These are phyloP conservation scores for Mastomys coucha DNA, from an alignment of 2,113 vertebrate species.

Conservation along the genomic window DNA sequence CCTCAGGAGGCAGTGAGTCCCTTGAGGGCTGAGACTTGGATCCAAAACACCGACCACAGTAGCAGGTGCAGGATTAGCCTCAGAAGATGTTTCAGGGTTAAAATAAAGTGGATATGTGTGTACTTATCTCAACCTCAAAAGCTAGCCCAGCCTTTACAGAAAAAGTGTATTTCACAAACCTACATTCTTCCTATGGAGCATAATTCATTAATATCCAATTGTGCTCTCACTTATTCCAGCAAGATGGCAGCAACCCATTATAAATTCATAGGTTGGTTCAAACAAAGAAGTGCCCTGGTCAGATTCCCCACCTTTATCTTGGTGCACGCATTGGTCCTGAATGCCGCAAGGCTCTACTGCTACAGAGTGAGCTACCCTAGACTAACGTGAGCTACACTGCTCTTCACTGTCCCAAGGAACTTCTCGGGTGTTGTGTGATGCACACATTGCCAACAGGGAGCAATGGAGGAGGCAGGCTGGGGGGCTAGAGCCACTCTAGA, in stretches of 20 bases:
- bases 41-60: neutral
- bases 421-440: neutral
- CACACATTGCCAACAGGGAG: neutral
- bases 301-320: neutral
- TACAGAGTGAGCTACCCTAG: neutral
- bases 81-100: neutral
- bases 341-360: neutral
- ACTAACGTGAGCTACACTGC: neutral
- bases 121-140: conserved; percentile 19
- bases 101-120: conserved; percentile 1
- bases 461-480: neutral
- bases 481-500: neutral
- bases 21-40: neutral
- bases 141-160: neutral
- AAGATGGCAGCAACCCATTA: neutral
- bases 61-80: neutral
- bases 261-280: neutral
- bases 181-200: neutral
- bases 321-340: neutral
- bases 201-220: conserved; percentile 8
- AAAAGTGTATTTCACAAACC: conserved; percentile 12
- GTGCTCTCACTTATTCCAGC: conserved; percentile 15
- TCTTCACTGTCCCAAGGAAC: neutral
- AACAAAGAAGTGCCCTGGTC: neutral
- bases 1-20: neutral